Evolutionary conservation across 2,888 invertebrate genomes (phyloP), one percentile per base, ranked within the genome.

Genomic region (Drosophila merina): DNA sequence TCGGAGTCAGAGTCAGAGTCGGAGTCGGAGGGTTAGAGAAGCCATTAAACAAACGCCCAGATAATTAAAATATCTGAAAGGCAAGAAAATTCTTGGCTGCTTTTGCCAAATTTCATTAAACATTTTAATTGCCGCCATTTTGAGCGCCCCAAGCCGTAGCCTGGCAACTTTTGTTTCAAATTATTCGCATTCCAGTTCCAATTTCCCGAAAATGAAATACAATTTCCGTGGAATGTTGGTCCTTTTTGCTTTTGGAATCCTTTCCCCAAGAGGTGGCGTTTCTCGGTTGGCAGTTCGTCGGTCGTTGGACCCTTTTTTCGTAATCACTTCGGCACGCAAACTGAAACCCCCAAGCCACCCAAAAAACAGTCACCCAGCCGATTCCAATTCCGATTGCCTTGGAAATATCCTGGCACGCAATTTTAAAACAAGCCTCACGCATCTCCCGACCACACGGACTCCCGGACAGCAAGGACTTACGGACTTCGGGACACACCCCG

Each of bases 341-440:
- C 44, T 14, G n/a, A 36, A 6, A 44, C 44, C 25, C 44, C 36
- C 36, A 12, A 26, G 25, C 71, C 45, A 50, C 51, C 60, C 26
- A n/a, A 28, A 54, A 12, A 26, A 6, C 48, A 56, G 8, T 4
- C 56, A 14, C 26, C 45, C 45, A 54, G 30, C 60, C 38, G 49
- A 60, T 62, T 54, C 49, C 51, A 62, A 66, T 52, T 48, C 50
- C 57, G 48, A 56, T 56, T 52, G 42, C n/a, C 31, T 14, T 62
- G 44, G 59, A 44, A 51, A 36, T 49, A 59, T 59, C 42, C 49
- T 49, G 45, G 28, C 36, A 89, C 89, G 89, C 89, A 89, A 89
- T 86, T 89, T 87, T 77, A 82, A 86, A 89, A 86, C 78, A 81
- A 88, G 80, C 72, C 78, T 77, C 82, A 86, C 81, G 80, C 78